Conservation (phyloP, 2,797 vertebrate species). For the Acrossocheilus wenchowensis region DNA sequence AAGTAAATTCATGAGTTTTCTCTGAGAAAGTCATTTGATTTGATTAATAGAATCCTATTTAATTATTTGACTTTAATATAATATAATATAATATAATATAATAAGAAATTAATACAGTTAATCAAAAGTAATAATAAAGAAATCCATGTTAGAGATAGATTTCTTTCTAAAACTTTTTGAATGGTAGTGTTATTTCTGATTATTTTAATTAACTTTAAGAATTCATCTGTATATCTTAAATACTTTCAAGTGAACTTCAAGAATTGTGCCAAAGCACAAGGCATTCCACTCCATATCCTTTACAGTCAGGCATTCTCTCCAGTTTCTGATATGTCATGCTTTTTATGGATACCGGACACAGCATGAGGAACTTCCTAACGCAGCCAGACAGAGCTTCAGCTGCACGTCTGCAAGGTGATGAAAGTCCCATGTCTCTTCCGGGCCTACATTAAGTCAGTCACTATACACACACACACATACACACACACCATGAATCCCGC, state of each 20-base stretch:
- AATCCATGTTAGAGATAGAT: too few species aligned
- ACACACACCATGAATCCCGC: constrained; percentile 64
- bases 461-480: constrained; percentile 61
- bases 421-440: constrained; percentile 7
- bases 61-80: too few species aligned
- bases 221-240: neutral
- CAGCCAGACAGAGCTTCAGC: constrained; percentile 8
- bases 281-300: neutral
- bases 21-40: too few species aligned
- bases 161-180: too few species aligned
- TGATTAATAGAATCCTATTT: too few species aligned
- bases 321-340: neutral
- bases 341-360: neutral
- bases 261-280: neutral
- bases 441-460: constrained; percentile 10
- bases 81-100: too few species aligned
- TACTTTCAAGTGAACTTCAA: neutral
- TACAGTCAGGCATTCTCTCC: neutral
- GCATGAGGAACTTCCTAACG: neutral
- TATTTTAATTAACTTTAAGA: neutral
- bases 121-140: too few species aligned
- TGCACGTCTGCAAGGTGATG: neutral
- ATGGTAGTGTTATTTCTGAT: neutral
- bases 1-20: too few species aligned
- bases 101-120: too few species aligned